phyloP scores from a whole-genome alignment of 2,888 invertebrate genomes.

The Tipula unca region DNA sequence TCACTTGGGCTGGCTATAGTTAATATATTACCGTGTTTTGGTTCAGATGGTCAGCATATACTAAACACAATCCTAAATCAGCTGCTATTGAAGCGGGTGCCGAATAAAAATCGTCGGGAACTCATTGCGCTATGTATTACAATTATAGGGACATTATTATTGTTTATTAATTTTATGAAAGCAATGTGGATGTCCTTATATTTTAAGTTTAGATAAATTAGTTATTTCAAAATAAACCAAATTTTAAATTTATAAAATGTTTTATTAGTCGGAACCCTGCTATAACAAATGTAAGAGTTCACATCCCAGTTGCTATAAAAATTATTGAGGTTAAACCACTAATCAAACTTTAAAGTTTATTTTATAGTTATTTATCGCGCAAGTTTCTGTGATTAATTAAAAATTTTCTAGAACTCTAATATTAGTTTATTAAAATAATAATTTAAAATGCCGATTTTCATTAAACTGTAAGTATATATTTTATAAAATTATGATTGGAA shows the following conservation, averaged over 20 bases:
- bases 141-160: constrained; percentile 61
- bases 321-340: background rate
- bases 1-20: constrained; percentile 84
- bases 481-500: background rate
- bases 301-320: background rate
- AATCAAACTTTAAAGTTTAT: no score
- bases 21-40: constrained; percentile 88
- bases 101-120: constrained; percentile 50
- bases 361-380: no score
- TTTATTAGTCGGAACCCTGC: no score
- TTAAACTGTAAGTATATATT: constrained; percentile 35
- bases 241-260: background rate
- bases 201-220: background rate
- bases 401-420: no score
- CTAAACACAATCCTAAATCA: constrained; percentile 58
- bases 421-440: background rate
- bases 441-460: constrained; percentile 33
- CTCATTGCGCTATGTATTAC: constrained; percentile 60
- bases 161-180: constrained; percentile 43
- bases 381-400: background rate
- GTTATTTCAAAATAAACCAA: background rate
- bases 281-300: background rate
- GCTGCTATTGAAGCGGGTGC: constrained; percentile 43
- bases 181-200: constrained; percentile 31
- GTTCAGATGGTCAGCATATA: constrained; percentile 89